Conservation (phyloP, 2,888 invertebrate genomes). For the Drosophila nigritarsus region DNA sequence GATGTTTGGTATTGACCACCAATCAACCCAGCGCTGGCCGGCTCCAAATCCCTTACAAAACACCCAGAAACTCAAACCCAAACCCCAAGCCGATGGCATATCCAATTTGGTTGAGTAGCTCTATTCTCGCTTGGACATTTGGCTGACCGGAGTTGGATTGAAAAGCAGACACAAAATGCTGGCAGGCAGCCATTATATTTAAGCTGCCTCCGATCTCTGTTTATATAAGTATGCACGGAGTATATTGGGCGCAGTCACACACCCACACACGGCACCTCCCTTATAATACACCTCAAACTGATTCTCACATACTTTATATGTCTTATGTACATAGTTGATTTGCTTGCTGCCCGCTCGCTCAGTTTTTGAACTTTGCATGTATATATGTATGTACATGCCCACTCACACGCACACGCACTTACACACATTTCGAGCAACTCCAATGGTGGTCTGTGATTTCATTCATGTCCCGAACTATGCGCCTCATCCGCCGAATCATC, state of each 20-base stretch:
- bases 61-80: slow-evolving; percentile 21
- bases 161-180: slow-evolving; percentile 72
- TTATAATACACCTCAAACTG: slow-evolving; percentile 15
- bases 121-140: slow-evolving; percentile 54
- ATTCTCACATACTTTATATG: slow-evolving; percentile 68
- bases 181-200: slow-evolving; percentile 78
- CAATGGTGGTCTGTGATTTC: slow-evolving; percentile 69
- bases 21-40: slow-evolving; percentile 45
- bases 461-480: slow-evolving; percentile 62
- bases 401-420: slow-evolving; percentile 17
- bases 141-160: slow-evolving; percentile 70
- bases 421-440: slow-evolving; percentile 33
- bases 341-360: slow-evolving; percentile 63
- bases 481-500: slow-evolving; percentile 43
- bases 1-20: slow-evolving; percentile 77
- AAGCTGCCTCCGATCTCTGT: slow-evolving; percentile 67
- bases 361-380: slow-evolving; percentile 48
- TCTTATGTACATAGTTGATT: slow-evolving; percentile 81
- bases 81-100: slow-evolving; percentile 56
- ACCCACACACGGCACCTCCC: neutral
- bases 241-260: slow-evolving; percentile 15
- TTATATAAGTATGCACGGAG: slow-evolving; percentile 26
- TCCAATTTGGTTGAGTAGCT: slow-evolving; percentile 78
- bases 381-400: slow-evolving; percentile 4
- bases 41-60: slow-evolving; percentile 27